A percentile compares a stretch with the other conserved stretches of the same genome.
These are phyloP conservation scores for Cervus canadensis DNA, from an alignment of 2,113 vertebrate species.

Conservation along the genomic window DNA sequence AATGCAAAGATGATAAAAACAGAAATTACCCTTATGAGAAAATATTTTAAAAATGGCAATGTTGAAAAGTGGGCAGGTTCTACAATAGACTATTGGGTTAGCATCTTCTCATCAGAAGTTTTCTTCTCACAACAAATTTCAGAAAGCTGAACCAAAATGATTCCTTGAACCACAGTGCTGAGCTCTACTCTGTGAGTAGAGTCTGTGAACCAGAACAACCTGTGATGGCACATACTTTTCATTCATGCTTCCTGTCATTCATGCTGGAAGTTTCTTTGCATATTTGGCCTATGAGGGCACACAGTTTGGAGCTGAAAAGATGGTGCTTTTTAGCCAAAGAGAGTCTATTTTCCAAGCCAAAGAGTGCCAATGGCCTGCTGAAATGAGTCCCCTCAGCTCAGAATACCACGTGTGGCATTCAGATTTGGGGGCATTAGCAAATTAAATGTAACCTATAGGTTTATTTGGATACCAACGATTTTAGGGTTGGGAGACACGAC, in stretches of 20 bases:
- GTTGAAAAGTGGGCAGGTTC: neutral
- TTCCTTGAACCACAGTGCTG: neutral
- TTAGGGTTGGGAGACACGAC: constrained; percentile 59
- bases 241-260: neutral
- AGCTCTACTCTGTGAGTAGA: neutral
- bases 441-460: neutral
- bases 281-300: neutral
- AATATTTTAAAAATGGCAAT: neutral
- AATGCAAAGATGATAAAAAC: neutral
- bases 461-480: neutral
- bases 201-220: neutral
- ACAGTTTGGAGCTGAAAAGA: neutral
- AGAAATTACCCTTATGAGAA: neutral
- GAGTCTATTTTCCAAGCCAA: neutral
- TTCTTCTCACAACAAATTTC: neutral
- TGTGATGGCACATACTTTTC: neutral
- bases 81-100: neutral
- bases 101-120: neutral
- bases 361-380: neutral
- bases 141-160: neutral
- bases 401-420: neutral
- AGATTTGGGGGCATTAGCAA: neutral
- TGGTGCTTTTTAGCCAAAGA: neutral
- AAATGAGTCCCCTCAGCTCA: neutral
- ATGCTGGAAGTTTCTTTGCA: neutral